A percentile compares a stretch with the other conserved stretches of the same genome.
These are phyloP conservation scores for Sinosuthora webbiana DNA, from an alignment of 2,113 vertebrate genomes.

Conservation along the genomic window DNA sequence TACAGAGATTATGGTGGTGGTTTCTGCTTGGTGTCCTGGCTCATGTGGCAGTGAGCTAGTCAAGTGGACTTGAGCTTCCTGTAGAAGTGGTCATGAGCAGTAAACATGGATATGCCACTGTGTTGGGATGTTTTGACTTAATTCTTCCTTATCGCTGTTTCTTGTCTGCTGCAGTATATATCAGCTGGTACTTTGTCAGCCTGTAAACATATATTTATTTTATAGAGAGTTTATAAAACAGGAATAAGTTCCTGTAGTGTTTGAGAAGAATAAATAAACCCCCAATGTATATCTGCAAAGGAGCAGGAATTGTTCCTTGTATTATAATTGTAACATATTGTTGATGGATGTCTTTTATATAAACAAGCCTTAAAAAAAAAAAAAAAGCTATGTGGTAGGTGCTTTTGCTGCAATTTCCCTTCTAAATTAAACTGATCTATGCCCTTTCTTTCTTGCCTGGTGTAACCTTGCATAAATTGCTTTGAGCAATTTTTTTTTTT, in stretches of 20 bases:
- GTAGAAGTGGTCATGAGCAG: not conserved
- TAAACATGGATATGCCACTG: accelerated
- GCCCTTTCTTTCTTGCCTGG: not conserved
- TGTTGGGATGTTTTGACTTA: not conserved
- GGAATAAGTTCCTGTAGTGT: not conserved
- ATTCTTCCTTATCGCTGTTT: not conserved
- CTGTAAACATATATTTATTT: not conserved
- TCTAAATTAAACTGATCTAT: not conserved
- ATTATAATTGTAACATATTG: not conserved
- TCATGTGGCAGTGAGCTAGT: not conserved
- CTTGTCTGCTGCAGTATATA: not conserved
- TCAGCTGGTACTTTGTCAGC: not conserved
- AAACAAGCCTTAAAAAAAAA: not conserved
- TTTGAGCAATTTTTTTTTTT: not conserved
- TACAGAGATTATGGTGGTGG: not conserved
- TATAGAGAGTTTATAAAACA: not conserved
- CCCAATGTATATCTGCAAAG: not conserved
- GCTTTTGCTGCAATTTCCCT: not conserved
- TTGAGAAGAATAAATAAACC: not conserved
- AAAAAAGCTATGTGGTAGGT: not conserved
- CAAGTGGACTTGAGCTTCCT: not conserved
- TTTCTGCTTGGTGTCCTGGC: not conserved
- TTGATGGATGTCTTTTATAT: not conserved
- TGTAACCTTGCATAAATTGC: not conserved
- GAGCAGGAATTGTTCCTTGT: not conserved